Evolutionary conservation across 2,888 invertebrate species (phyloP).

Genomic region (Lithosia quadra): DNA sequence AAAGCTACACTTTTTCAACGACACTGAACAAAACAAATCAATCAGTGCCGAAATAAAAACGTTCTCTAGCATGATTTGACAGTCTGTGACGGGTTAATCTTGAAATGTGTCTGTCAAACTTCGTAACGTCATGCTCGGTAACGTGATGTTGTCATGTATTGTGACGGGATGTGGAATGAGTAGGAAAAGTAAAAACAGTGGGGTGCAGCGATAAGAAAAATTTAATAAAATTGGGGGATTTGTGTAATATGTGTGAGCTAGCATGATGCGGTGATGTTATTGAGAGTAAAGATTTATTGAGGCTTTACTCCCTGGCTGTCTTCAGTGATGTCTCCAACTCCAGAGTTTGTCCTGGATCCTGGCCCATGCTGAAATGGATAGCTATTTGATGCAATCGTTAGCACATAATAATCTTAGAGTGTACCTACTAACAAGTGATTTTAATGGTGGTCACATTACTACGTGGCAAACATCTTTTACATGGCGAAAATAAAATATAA

Average conservation of each 20-base stretch:
- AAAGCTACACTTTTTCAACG: background rate
- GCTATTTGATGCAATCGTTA: too few species aligned
- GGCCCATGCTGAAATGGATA: too few species aligned
- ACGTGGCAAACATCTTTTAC: too few species aligned
- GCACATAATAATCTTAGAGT: too few species aligned
- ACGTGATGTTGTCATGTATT: background rate
- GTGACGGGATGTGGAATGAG: background rate
- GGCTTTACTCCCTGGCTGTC: background rate
- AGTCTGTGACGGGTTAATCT: slow-evolving; percentile 7
- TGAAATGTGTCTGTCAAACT: slow-evolving; percentile 5
- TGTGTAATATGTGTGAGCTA: background rate
- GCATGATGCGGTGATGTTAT: background rate
- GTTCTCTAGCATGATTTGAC: background rate
- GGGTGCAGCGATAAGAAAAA: background rate
- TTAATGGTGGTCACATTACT: too few species aligned
- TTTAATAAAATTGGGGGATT: background rate
- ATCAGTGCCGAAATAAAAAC: background rate
- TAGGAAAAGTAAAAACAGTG: background rate
- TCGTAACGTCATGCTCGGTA: background rate
- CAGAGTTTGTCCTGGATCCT: too few species aligned
- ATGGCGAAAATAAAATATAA: too few species aligned
- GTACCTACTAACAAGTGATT: too few species aligned
- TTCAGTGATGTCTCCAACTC: too few species aligned
- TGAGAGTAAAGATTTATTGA: background rate
- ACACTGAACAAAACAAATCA: slow-evolving; percentile 1